Conservation (phyloP, 92 coral and sea anemone genomes). For the Heteractis magnifica region DNA sequence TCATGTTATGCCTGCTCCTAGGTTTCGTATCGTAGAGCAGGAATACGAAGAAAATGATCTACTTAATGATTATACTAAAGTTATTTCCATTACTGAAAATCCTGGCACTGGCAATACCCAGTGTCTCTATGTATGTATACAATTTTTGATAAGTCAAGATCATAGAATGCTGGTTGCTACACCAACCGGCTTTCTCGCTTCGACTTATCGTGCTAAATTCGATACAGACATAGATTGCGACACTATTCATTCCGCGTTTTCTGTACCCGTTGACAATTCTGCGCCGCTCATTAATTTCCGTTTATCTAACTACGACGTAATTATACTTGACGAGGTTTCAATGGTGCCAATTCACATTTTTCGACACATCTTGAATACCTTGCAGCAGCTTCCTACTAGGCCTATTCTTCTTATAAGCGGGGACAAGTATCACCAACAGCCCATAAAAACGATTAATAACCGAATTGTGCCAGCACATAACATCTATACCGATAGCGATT, state of each 20-base stretch:
- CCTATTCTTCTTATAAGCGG: slow-evolving; percentile 13
- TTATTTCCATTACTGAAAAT: slow-evolving; percentile 19
- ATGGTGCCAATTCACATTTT: slow-evolving; percentile 48
- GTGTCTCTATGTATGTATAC: slow-evolving; percentile 10
- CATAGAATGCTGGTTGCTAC: slow-evolving; percentile 11
- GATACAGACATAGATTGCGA: neutral
- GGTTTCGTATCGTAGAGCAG: neutral
- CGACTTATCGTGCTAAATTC: neutral
- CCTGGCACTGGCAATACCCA: slow-evolving; percentile 44
- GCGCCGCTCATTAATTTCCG: neutral
- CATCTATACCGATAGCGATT: neutral
- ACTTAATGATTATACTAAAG: slow-evolving; percentile 19
- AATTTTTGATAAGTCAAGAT: neutral
- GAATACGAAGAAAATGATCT: neutral
- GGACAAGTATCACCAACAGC: slow-evolving; percentile 28
- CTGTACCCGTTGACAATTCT: slow-evolving; percentile 14
- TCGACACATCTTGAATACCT: too few relatives aligned
- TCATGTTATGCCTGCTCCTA: neutral
- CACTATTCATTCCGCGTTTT: slow-evolving; percentile 22
- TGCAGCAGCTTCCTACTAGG: slow-evolving; percentile 6
- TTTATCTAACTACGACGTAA: slow-evolving; percentile 16
- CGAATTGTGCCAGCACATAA: neutral
- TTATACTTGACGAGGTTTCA: slow-evolving; percentile 39
- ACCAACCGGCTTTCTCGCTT: slow-evolving; percentile 25
- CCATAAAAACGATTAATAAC: slow-evolving; percentile 27